Conservation (phyloP, 2,888 invertebrate species). For the Conus canariensis region DNA sequence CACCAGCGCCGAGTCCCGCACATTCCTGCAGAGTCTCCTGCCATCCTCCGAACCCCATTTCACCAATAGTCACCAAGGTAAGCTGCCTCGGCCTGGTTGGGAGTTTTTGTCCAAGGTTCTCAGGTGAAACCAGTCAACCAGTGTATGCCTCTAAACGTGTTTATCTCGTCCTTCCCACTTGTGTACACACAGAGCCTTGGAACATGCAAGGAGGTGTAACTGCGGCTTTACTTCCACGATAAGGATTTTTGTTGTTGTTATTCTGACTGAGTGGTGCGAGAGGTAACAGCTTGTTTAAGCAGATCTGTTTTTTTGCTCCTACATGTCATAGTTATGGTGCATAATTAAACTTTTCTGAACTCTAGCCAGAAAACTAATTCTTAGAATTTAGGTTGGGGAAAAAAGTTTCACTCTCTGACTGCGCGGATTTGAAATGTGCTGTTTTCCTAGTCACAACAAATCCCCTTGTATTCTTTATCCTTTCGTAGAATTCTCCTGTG, state of each 20-base stretch:
- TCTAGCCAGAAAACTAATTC: neutral
- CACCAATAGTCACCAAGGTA: constrained; percentile 35
- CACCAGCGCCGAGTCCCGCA: constrained; percentile 67
- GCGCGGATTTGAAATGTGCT: neutral
- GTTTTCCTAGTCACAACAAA: neutral
- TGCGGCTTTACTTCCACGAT: no score
- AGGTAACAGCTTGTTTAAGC: no score
- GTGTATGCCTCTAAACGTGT: no score
- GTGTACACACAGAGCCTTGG: no score
- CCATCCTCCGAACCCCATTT: constrained; percentile 21
- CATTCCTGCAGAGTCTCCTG: constrained; percentile 71
- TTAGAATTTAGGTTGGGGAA: no score
- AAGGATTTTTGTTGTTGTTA: no score
- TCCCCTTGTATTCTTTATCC: neutral
- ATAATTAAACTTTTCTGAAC: neutral
- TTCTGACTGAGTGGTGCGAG: neutral
- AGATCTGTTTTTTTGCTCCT: neutral
- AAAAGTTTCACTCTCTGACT: no score
- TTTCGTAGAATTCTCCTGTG: neutral
- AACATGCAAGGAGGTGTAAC: no score
- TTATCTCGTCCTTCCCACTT: no score
- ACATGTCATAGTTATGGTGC: neutral
- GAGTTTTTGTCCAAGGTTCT: neutral
- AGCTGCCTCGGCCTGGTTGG: neutral
- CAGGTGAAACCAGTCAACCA: neutral